Base-by-base conservation (phyloP, 2,888 invertebrate genomes). In the Hemithea aestivaria region DNA sequence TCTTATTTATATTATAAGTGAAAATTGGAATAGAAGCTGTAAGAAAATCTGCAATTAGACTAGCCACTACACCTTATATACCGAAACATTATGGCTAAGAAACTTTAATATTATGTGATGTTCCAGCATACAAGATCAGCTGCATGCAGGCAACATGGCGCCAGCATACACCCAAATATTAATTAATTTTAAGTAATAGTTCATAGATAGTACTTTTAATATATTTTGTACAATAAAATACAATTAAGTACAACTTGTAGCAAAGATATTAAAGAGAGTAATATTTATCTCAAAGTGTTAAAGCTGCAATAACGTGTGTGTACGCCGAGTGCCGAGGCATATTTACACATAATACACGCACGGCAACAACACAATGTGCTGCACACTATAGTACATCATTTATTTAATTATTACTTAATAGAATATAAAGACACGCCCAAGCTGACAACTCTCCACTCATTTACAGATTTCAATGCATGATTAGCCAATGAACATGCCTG, bases 141-240 rank as follows among this genome's bases (percentile, higher is more conserved):
- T 83, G 87, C 82, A 82, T 75, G 80, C 84, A 81, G 85, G 82
- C 87, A 79, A 78, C 82, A 60, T 63, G 56, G 70, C 68, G 82
- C 84, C 84, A 77, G 84, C 84, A 84, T 76, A 82, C 87, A 84
- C 77, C 82, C 84, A 83, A 81, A 80, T 83, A 77, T 80, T 75
- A 76, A 78, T 82, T 76, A 79, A 64, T 70, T 77, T 82, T 83
- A 81, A 83, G 81, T 78, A 79, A 73, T 81, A 81, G 80, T 81
- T 84, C 68, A 85, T 85, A 85, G 83, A 81, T 85, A 85, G 79
- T 87, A 84, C 80, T 83, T 77, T 83, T 89, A 89, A 88, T 89
- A 89, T 89, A 90, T 90, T 90, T 91, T 90, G 90, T 91, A 91
- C 90, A 89, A 89, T 90, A 87, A 88, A 90, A 89, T 88, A 83